A percentile compares a stretch with the other conserved stretches of the same genome.
Conservation (phyloP, 2,888 invertebrate genomes). For the Spisula solida region DNA sequence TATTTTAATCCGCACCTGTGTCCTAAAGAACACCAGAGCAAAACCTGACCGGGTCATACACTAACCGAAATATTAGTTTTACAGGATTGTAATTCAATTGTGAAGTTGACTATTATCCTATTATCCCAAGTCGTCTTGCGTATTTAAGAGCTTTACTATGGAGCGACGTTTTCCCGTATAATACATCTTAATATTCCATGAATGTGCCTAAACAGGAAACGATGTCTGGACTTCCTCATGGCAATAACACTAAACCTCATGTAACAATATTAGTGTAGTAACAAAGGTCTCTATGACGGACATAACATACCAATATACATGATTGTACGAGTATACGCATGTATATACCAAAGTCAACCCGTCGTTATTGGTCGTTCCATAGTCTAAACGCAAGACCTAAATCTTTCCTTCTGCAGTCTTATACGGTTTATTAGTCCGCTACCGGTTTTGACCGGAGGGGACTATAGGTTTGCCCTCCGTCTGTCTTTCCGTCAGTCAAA, state of each 20-base stretch:
- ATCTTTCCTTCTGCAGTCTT: too few species aligned
- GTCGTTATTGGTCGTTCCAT: too few species aligned
- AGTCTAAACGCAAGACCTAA: too few species aligned
- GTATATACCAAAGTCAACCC: too few species aligned
- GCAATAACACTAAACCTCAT: background rate
- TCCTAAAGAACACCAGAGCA: background rate
- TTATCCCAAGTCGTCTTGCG: background rate
- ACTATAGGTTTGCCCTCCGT: too few species aligned
- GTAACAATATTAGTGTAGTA: background rate
- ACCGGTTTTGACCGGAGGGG: too few species aligned
- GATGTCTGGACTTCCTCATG: background rate
- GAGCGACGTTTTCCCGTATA: background rate
- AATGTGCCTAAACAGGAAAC: background rate
- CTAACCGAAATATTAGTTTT: background rate
- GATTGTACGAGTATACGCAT: too few species aligned
- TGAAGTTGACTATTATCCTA: background rate
- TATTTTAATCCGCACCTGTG: background rate
- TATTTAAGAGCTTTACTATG: background rate
- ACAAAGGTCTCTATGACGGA: background rate
- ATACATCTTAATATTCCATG: background rate
- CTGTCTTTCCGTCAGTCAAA: too few species aligned
- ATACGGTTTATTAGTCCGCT: too few species aligned
- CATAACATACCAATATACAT: too few species aligned
- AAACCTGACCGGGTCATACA: slow-evolving; percentile 1
- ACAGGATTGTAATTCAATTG: background rate